Conservation (phyloP, 1,140 invertebrate species). For the Tetramorium parvispinum region DNA sequence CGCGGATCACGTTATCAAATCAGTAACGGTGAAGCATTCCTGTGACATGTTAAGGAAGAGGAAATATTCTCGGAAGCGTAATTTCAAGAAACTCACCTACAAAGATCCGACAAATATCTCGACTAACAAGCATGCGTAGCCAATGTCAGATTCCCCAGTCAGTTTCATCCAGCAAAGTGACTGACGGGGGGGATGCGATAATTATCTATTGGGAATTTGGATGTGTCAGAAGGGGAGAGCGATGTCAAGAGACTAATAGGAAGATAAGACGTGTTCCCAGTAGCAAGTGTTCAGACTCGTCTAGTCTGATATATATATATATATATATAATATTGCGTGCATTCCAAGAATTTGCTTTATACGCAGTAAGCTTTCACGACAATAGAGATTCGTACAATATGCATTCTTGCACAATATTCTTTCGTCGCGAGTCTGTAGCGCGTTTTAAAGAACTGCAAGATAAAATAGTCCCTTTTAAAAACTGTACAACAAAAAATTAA, state of each 20-base stretch:
- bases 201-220: slow-evolving; percentile 56
- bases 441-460: not conserved
- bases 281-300: slow-evolving; percentile 25
- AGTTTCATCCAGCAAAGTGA: slow-evolving; percentile 34
- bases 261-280: slow-evolving; percentile 6
- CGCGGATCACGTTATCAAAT: slow-evolving; percentile 8
- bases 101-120: slow-evolving; percentile 24
- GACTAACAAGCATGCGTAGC: slow-evolving; percentile 13
- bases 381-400: not conserved
- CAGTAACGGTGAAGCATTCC: not conserved
- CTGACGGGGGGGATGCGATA: slow-evolving; percentile 53
- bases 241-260: slow-evolving; percentile 33
- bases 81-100: slow-evolving; percentile 18
- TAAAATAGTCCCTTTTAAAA: not conserved
- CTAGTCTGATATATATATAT: not conserved
- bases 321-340: not conserved
- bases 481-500: not conserved
- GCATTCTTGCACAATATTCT: not conserved
- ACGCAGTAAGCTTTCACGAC: not conserved
- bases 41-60: not conserved
- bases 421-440: not conserved
- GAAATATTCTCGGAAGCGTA: slow-evolving; percentile 22
- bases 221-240: slow-evolving; percentile 37
- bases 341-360: not conserved
- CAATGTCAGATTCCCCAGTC: slow-evolving; percentile 46